These are phyloP conservation scores for Andrena fulva DNA, from an alignment of 2,888 invertebrate genomes.

Conservation along the genomic window DNA sequence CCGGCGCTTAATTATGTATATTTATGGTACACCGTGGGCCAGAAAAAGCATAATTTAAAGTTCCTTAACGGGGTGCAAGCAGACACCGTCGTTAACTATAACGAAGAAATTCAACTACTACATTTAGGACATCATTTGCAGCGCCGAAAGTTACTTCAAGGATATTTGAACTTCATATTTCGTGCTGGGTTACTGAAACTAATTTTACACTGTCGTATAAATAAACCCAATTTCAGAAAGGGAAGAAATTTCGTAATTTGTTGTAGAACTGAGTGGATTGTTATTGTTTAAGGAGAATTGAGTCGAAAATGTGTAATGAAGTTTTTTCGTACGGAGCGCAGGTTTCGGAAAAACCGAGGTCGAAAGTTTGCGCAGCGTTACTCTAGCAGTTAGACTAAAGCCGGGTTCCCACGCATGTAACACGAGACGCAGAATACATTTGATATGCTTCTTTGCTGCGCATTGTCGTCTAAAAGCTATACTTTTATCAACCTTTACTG, in stretches of 20 bases:
- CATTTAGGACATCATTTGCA: slow-evolving; percentile 9
- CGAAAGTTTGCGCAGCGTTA: neutral
- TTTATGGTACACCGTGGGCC: slow-evolving; percentile 49
- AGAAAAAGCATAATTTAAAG: slow-evolving; percentile 31
- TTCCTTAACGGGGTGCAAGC: slow-evolving; percentile 30
- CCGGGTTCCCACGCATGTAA: neutral
- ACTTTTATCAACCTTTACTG: too few species aligned
- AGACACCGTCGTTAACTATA: slow-evolving; percentile 54
- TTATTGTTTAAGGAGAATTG: too few species aligned
- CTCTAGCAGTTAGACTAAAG: neutral
- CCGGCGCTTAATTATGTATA: slow-evolving; percentile 52
- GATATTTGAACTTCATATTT: too few species aligned
- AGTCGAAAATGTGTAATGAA: neutral
- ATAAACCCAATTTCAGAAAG: too few species aligned
- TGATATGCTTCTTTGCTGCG: neutral
- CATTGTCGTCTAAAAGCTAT: too few species aligned
- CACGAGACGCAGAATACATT: neutral
- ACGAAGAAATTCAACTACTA: slow-evolving; percentile 35
- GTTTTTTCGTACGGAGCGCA: neutral
- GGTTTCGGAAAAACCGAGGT: neutral
- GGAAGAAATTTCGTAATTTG: too few species aligned
- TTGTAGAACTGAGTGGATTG: too few species aligned
- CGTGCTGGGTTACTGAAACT: too few species aligned
- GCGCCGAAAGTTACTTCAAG: neutral
- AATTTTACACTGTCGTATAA: too few species aligned